Conservation (phyloP, 2,797 vertebrate genomes). For the Thripadectes ignobilis region DNA sequence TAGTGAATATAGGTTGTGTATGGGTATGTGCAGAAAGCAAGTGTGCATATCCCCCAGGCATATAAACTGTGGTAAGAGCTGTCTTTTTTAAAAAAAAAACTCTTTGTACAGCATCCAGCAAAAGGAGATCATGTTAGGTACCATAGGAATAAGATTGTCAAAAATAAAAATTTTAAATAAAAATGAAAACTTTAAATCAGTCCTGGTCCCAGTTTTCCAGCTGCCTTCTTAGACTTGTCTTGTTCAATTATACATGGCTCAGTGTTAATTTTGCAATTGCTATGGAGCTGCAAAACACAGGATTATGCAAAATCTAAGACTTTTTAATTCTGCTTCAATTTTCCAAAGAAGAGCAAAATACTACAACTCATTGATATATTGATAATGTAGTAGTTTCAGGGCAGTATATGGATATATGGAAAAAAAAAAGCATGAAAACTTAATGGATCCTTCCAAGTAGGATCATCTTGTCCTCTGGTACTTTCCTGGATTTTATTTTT, state of each 20-base stretch:
- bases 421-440: not conserved
- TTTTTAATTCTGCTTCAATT: not conserved
- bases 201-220: not conserved
- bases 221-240: not conserved
- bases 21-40: not conserved
- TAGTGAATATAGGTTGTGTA: not conserved
- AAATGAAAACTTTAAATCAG: not conserved
- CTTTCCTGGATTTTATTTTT: not conserved
- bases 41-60: not conserved
- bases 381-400: not conserved
- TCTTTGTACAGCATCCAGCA: not conserved
- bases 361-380: not conserved
- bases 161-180: not conserved
- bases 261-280: not conserved
- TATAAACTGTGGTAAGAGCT: not conserved
- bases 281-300: not conserved
- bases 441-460: not conserved
- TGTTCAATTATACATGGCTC: not conserved
- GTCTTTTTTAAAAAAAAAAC: not conserved
- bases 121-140: not conserved
- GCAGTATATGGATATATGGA: not conserved
- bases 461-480: not conserved
- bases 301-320: not conserved
- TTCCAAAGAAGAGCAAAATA: not conserved
- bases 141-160: not conserved